Conservation (phyloP, 2,113 vertebrate genomes). For the Sitta europaea region DNA sequence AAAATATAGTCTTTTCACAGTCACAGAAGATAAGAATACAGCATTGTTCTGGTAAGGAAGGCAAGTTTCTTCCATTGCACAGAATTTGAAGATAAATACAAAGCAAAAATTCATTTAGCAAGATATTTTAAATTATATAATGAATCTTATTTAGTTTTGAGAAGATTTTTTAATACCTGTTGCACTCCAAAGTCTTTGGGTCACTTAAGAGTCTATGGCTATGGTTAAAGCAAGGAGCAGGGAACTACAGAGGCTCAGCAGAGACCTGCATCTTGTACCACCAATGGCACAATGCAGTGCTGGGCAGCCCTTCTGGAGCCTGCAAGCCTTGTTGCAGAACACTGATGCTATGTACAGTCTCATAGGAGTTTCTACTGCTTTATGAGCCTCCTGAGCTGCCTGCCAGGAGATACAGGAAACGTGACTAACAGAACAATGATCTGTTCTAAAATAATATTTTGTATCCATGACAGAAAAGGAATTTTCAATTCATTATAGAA, state of each 20-base stretch:
- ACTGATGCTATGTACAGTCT: background rate
- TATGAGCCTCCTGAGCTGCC: background rate
- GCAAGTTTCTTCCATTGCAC: background rate
- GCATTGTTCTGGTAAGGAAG: background rate
- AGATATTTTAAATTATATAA: background rate
- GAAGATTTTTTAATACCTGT: background rate
- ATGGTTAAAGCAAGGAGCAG: background rate
- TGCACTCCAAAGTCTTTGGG: background rate
- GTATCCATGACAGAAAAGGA: background rate
- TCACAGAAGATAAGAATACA: background rate
- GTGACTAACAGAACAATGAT: background rate
- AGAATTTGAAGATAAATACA: background rate
- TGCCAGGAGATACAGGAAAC: background rate
- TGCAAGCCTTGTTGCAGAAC: background rate
- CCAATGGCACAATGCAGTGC: background rate
- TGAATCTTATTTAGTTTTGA: background rate
- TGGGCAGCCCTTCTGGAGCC: background rate
- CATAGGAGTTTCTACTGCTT: background rate
- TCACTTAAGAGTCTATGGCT: background rate
- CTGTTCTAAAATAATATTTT: background rate
- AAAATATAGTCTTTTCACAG: background rate
- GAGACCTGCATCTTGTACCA: background rate
- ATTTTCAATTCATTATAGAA: background rate
- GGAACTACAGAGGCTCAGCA: background rate
- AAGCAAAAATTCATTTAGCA: background rate